Conservation (phyloP, 2,113 vertebrate species). For the Tyto alba region DNA sequence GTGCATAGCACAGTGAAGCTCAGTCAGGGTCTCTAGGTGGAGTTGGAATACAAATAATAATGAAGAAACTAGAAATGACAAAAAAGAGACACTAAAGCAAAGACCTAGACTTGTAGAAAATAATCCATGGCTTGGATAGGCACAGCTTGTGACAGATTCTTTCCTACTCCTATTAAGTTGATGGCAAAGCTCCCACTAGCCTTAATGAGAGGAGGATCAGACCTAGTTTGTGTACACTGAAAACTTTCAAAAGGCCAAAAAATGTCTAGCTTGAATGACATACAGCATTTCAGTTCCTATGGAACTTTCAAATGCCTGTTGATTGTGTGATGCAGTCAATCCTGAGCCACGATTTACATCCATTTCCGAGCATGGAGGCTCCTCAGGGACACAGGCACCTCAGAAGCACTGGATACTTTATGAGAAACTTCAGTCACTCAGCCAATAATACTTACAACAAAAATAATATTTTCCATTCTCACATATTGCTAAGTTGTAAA, state of each 20-base stretch:
- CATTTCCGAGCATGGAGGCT: neutral
- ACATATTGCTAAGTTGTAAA: slow-evolving; percentile 48
- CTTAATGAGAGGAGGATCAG: slow-evolving; percentile 9
- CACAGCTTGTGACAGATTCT: slow-evolving; percentile 2
- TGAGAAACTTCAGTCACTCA: neutral
- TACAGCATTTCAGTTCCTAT: neutral
- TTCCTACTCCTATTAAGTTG: slow-evolving; percentile 8
- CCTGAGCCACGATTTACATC: neutral
- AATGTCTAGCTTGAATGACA: neutral
- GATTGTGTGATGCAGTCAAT: neutral
- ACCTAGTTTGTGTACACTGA: neutral
- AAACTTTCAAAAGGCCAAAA: slow-evolving; percentile 2
- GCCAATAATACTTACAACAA: slow-evolving; percentile 53
- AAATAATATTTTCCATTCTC: slow-evolving; percentile 68
- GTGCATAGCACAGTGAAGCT: neutral
- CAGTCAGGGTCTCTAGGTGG: neutral
- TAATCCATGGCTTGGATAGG: neutral
- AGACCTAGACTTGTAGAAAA: neutral
- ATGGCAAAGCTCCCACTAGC: slow-evolving; percentile 26
- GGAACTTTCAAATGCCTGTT: slow-evolving; percentile 1
- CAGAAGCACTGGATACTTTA: neutral
- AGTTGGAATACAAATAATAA: neutral
- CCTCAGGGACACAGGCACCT: slow-evolving; percentile 35
- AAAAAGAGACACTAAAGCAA: neutral
- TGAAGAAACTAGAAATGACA: neutral